Conservation (phyloP, 2,113 vertebrate genomes). For the Euleptes europaea region DNA sequence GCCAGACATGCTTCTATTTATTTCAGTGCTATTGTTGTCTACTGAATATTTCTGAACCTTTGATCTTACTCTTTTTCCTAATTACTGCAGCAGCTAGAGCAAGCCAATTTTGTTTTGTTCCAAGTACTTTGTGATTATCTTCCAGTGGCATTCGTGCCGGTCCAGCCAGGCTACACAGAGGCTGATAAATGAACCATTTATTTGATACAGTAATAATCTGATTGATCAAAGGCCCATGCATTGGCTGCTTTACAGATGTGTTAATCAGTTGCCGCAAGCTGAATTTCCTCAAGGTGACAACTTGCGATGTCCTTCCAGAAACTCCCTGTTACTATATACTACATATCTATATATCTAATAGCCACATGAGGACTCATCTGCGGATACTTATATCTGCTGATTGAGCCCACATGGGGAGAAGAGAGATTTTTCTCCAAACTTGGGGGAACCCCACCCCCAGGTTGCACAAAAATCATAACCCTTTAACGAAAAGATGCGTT, state of each 20-base stretch:
- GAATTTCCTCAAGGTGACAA: conserved; percentile 55
- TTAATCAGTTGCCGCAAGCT: conserved; percentile 55
- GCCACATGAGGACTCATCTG: too few species aligned
- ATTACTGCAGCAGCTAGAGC: conserved; percentile 38
- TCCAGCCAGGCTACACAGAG: conserved; percentile 32
- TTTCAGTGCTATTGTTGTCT: conserved; percentile 28
- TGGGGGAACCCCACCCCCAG: too few species aligned
- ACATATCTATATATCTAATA: neutral
- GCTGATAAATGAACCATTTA: conserved; percentile 68
- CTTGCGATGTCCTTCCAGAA: conserved; percentile 11
- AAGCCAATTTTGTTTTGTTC: conserved; percentile 60
- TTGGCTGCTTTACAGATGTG: conserved; percentile 31
- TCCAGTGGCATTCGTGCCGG: conserved; percentile 33
- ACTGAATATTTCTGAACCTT: conserved; percentile 26
- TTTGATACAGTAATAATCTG: conserved; percentile 67
- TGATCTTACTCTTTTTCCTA: conserved; percentile 34
- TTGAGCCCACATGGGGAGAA: too few species aligned
- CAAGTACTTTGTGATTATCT: conserved; percentile 50
- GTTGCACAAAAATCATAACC: too few species aligned
- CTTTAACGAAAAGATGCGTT: too few species aligned
- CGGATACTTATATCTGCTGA: too few species aligned
- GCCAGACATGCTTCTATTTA: neutral
- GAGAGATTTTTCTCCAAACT: too few species aligned
- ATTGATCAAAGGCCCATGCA: conserved; percentile 57
- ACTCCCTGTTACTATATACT: conserved; percentile 17